Percentiles rank a stretch among this genome's conserved stretches.
These are phyloP conservation scores for Hydraecia micacea DNA, from an alignment of 2,888 invertebrate genomes.

Conservation along the genomic window DNA sequence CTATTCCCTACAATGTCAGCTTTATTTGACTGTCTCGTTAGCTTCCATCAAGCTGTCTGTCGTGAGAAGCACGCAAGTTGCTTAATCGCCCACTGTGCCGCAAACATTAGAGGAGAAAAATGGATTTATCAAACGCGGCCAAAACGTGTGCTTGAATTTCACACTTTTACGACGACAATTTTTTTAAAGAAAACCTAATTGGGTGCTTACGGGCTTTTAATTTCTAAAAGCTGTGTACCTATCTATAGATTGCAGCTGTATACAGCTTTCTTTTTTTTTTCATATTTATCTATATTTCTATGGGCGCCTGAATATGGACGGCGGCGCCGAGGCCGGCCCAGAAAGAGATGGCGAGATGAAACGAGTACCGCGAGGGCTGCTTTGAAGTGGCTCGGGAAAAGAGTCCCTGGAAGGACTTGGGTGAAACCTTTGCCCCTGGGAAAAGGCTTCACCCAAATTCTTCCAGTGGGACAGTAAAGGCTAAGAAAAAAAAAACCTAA, in stretches of 20 bases:
- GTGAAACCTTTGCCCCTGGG: not conserved
- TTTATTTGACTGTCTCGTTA: constrained; percentile 37
- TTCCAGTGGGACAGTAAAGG: not conserved
- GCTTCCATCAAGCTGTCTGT: constrained; percentile 15
- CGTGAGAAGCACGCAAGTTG: constrained; percentile 15
- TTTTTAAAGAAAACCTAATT: not conserved
- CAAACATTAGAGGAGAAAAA: not conserved
- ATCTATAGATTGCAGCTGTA: too few species aligned
- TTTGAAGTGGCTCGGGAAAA: not conserved
- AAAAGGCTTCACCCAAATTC: too few species aligned
- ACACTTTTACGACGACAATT: not conserved
- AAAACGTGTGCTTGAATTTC: not conserved
- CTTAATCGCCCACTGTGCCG: constrained; percentile 9
- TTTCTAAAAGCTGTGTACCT: not conserved
- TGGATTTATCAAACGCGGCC: not conserved
- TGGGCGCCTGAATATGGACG: not conserved
- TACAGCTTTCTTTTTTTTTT: too few species aligned
- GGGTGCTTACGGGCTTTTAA: not conserved
- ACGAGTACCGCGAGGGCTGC: not conserved
- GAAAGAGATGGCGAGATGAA: not conserved
- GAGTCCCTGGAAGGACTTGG: not conserved
- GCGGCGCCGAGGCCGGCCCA: not conserved
- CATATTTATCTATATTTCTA: too few species aligned
- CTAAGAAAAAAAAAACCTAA: not conserved
- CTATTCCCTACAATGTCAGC: not conserved